These are phyloP conservation scores for Nerophis lumbriciformis DNA, from an alignment of 2,113 vertebrate genomes.

Conservation along the genomic window DNA sequence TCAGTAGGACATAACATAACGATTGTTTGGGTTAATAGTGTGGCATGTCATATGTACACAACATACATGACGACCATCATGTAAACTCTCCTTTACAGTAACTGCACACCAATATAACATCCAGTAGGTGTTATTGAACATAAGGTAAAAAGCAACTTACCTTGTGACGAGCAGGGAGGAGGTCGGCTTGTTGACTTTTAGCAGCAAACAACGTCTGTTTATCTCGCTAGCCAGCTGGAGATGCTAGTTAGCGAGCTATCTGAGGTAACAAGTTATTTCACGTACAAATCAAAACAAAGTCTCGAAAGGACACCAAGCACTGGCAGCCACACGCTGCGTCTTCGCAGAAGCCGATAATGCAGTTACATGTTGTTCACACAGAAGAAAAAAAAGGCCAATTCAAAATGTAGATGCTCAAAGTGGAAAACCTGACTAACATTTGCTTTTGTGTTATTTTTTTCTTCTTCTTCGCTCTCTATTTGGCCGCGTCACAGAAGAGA, in stretches of 20 bases:
- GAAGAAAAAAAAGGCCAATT: background rate
- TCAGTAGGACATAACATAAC: no score
- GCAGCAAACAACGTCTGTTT: conserved; percentile 12
- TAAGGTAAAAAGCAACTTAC: conserved; percentile 11
- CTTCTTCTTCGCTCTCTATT: conserved; percentile 14
- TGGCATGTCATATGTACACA: background rate
- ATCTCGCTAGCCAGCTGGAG: conserved; percentile 15
- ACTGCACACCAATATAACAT: conserved; percentile 3
- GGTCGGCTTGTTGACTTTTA: background rate
- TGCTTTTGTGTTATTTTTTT: conserved; percentile 8
- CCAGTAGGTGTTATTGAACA: background rate
- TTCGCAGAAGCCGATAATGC: background rate
- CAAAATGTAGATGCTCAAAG: background rate
- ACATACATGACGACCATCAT: conserved; percentile 1
- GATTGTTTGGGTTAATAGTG: no score
- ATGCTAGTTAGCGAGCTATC: conserved; percentile 33
- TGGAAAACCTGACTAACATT: background rate
- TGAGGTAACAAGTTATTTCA: conserved; percentile 18
- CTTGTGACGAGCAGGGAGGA: conserved; percentile 9
- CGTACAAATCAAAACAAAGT: conserved; percentile 20
- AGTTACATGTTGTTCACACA: conserved; percentile 35
- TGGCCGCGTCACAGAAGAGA: background rate
- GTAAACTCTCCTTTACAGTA: background rate
- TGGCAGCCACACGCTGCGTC: background rate
- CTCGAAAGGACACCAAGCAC: conserved; percentile 4